Evolutionary conservation across 2,113 vertebrate genomes (phyloP), one percentile per base, ranked within the genome.

Genomic region (Spea multiplicata): DNA sequence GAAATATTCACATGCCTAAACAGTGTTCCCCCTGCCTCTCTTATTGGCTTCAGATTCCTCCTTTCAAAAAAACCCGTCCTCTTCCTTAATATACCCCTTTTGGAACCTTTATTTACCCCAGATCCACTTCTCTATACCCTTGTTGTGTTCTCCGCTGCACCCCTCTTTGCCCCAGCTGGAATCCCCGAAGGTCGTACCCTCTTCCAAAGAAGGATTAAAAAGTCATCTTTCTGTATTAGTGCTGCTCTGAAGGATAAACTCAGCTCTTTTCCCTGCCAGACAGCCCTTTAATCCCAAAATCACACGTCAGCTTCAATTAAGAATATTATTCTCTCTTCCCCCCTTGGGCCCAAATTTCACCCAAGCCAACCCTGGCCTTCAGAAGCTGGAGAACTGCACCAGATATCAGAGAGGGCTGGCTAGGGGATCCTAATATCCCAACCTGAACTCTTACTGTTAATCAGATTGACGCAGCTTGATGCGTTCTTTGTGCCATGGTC

Each of bases 291-390:
- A 91, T 91, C 88, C 87, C 69, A 65, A 87, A 87, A 91, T 91
- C 90, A 88, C 86, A 88, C 89, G 90, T 92, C 91, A 90, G 87
- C 91, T 92, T 87, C 90, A 91, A 93, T 92, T 88, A 87, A 88
- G 84, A 88, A 87, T 89, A 86, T 89, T 87, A 90, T 90, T 88
- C 88, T 91, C 82, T 80, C 88, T 84, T 90, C 86, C 83, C 30
- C 88, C 86, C 88, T 90, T 78, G 53, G 90, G 88, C 89, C 86
- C 82, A 88, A 87, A 90, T 91, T 93, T 91, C 86, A 88, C 86
- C 89, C 84, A 84, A 87, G 87, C 88, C 90, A 91, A 92, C 90
- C 87, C 84, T 90, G 30, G 30, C 30, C 86, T 89, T 88, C 84
- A 85, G 87, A 88, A 89, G 87, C 91, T 68, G 67, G 86, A 88